A percentile compares a stretch with the other conserved stretches of the same genome.
These are phyloP conservation scores for Pipistrellus pipistrellus DNA, from an alignment of 2,797 vertebrate genomes.

Conservation along the genomic window DNA sequence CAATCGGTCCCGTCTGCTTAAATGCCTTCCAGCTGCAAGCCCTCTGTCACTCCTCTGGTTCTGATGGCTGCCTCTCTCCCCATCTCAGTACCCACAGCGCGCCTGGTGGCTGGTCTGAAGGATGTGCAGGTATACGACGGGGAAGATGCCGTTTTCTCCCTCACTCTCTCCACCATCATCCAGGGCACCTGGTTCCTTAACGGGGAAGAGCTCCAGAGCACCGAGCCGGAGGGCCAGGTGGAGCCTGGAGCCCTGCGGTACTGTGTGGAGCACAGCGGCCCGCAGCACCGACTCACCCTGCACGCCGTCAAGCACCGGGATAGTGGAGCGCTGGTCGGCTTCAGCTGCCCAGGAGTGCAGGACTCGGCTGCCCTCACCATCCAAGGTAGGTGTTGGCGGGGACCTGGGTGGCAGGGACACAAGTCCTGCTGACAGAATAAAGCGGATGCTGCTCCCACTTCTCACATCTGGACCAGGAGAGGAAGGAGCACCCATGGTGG, in stretches of 20 bases:
- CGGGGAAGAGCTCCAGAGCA: slow-evolving; percentile 90
- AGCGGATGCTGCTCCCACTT: not conserved
- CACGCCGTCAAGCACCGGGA: slow-evolving; percentile 89
- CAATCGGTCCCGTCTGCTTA: not conserved
- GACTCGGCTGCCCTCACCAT: slow-evolving; percentile 94
- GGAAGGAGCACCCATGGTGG: not conserved
- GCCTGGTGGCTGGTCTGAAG: slow-evolving; percentile 93
- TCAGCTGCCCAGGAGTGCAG: slow-evolving; percentile 92
- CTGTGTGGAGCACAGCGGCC: slow-evolving; percentile 88
- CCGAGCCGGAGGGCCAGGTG: slow-evolving; percentile 87
- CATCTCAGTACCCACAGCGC: slow-evolving; percentile 93
- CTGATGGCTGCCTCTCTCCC: not conserved
- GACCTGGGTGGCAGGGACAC: not conserved
- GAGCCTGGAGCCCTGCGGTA: slow-evolving; percentile 86
- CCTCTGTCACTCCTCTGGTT: not conserved
- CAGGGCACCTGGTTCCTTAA: slow-evolving; percentile 95
- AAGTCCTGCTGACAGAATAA: not conserved
- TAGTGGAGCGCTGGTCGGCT: slow-evolving; percentile 93
- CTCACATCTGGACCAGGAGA: not conserved
- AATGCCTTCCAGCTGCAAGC: not conserved
- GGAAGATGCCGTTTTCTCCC: slow-evolving; percentile 93
- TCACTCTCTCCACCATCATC: slow-evolving; percentile 94
- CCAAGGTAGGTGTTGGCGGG: slow-evolving; percentile 91
- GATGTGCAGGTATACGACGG: slow-evolving; percentile 92
- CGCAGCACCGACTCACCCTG: slow-evolving; percentile 93